phyloP scores from a whole-genome alignment of 2,113 vertebrate genomes.

The Leptobrachium leishanense region DNA sequence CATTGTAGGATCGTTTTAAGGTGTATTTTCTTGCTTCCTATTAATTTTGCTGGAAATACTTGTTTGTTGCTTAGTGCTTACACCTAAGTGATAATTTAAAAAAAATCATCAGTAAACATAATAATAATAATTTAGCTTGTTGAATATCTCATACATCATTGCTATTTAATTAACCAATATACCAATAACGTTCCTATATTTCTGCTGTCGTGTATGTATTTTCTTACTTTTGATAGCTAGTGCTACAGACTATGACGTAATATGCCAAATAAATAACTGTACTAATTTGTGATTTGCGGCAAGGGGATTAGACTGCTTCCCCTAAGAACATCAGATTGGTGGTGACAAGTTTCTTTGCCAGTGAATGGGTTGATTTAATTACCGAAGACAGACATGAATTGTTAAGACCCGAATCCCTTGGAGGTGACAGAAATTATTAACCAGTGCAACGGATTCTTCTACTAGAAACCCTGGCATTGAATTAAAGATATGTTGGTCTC shows the following conservation, averaged over 20 bases:
- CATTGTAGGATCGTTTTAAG: no score
- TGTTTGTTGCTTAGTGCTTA: no score
- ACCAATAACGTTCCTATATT: no score
- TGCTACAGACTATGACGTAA: conserved; percentile 7
- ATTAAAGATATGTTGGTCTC: no score
- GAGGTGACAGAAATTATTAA: not conserved
- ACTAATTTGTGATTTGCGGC: conserved; percentile 7
- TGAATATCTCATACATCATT: no score
- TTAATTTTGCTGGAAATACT: no score
- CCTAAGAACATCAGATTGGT: conserved; percentile 7
- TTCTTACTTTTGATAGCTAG: not conserved
- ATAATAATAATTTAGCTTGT: no score
- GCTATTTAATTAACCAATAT: no score
- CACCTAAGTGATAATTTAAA: no score
- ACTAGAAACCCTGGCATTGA: not conserved
- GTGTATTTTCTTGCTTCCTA: no score
- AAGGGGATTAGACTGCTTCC: conserved; percentile 6
- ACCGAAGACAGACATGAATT: not conserved
- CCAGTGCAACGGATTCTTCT: conserved; percentile 4
- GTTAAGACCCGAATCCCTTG: not conserved
- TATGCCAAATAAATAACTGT: not conserved
- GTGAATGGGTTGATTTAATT: conserved; percentile 10
- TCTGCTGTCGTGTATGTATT: not conserved
- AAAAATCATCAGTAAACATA: no score
- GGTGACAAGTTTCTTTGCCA: conserved; percentile 27